Base-by-base conservation (phyloP, 2,888 invertebrate genomes). In the Automeris io region DNA sequence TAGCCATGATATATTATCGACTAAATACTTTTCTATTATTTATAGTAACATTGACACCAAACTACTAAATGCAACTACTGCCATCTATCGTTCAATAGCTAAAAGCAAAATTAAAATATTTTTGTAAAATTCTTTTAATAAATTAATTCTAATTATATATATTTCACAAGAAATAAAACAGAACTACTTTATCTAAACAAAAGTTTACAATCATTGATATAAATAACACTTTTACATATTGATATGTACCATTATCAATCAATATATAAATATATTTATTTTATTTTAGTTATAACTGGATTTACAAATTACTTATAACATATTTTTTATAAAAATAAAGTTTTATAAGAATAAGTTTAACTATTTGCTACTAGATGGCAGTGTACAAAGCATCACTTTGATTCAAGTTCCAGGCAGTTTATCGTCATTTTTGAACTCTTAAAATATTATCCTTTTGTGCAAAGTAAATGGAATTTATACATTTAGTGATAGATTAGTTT, bases 351-450 rank as follows among this genome's bases (percentile, higher is more conserved):
- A n/a, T n/a, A n/a, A 8, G 34, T 57, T 36, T 3, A n/a, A 32
- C 75, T 73, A 75, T 54, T 74, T 51, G 19, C 18, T 52, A 40
- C 49, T 54, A 79, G 78, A 70, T 76, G 76, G 62, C 70, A 38
- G 7, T 25, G n/a, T n/a, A n/a, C n/a, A n/a, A n/a, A n/a, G n/a
- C n/a, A n/a, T n/a, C n/a, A n/a, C n/a, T n/a, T n/a, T n/a, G n/a
- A n/a, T n/a, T n/a, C n/a, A n/a, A n/a, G n/a, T n/a, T n/a, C n/a
- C n/a, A n/a, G n/a, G n/a, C n/a, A n/a, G n/a, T n/a, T n/a, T n/a
- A n/a, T n/a, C n/a, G n/a, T n/a, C n/a, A n/a, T n/a, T n/a, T n/a
- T n/a, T n/a, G n/a, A n/a, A n/a, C n/a, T n/a, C n/a, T n/a, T n/a
- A n/a, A n/a, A n/a, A n/a, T n/a, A n/a, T n/a, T n/a, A n/a, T n/a